Base-by-base conservation (phyloP, 2,797 vertebrate species). In the Platalea minor region DNA sequence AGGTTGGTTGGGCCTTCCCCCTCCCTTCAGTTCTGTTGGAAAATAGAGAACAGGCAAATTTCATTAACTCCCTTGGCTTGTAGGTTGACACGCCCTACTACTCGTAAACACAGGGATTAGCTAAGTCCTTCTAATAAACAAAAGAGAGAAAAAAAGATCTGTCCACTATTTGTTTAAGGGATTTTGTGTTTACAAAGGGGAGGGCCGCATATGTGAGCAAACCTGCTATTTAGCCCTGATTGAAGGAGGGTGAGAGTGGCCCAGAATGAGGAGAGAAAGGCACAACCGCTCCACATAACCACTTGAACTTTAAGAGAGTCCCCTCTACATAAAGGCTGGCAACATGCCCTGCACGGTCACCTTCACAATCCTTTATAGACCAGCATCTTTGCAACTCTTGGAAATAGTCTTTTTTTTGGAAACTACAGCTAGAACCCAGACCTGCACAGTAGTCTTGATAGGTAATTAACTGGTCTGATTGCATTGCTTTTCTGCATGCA, bases 51-150 rank as follows among this genome's bases (percentile, higher is more conserved):
- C 97, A 97, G 96, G 95, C 78, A 96, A 93, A 95, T 95, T 97
- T 95, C 94, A 97, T 97, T 97, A 97, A 84, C 68, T 95, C 78
- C 79, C 63, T 85, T 93, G 68, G 95, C 63, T 85, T 82, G 81
- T 61, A 97, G 95, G 89, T 43, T 94, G 97, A 95, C 96, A 95
- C 94, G 96, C 95, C 96, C 97, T 54, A 60, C 46, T 21, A 72
- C 93, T 96, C 43, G 17, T 97, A 97, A 97, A 97, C 94, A 97
- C 54, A 67, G 75, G 95, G 94, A 97, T 97, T 97, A 97, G 94
- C 60, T 10, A 91, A 95, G 31, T 48, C 91, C 87, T 96, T 89
- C 95, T 95, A 94, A 97, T 97, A 97, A 97, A 97, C 95, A 97
- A 35, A 91, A 91, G 68, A 81, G 84, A 2, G 9, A 72, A 96